phyloP scores from a whole-genome alignment of 2,888 invertebrate species.

The Electrophaes corylata region DNA sequence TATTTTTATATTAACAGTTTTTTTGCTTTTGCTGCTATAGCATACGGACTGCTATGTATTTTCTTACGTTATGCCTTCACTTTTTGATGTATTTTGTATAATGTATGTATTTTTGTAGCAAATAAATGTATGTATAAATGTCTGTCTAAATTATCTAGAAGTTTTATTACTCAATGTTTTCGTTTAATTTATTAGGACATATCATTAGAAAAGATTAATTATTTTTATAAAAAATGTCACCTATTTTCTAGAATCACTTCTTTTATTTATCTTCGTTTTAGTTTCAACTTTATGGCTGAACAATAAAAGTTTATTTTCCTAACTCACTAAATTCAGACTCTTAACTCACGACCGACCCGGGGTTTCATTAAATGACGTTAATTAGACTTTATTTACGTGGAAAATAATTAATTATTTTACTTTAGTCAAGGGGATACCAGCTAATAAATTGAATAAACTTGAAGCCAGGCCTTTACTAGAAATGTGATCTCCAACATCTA shows the following conservation, averaged over 20 bases:
- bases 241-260: background rate
- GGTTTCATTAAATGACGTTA: constrained; percentile 42
- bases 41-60: no score
- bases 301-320: constrained; percentile 17
- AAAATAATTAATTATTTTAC: constrained; percentile 35
- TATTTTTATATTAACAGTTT: no score
- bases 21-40: no score
- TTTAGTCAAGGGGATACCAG: constrained; percentile 12
- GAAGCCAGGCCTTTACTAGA: background rate
- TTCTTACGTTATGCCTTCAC: no score
- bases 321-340: constrained; percentile 35
- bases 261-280: constrained; percentile 1
- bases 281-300: constrained; percentile 11
- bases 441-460: background rate
- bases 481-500: background rate
- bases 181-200: no score
- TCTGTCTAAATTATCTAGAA: no score
- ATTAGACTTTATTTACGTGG: constrained; percentile 41
- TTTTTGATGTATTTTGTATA: no score
- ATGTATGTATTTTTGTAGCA: no score
- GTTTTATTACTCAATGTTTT: no score
- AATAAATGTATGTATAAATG: no score
- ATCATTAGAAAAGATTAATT: no score
- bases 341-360: constrained; percentile 42
- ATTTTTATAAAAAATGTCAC: background rate